Percentiles rank a stretch among this genome's conserved stretches.
Conservation (phyloP, 2,797 vertebrate genomes). For the Neosilurus hyrtlii region DNA sequence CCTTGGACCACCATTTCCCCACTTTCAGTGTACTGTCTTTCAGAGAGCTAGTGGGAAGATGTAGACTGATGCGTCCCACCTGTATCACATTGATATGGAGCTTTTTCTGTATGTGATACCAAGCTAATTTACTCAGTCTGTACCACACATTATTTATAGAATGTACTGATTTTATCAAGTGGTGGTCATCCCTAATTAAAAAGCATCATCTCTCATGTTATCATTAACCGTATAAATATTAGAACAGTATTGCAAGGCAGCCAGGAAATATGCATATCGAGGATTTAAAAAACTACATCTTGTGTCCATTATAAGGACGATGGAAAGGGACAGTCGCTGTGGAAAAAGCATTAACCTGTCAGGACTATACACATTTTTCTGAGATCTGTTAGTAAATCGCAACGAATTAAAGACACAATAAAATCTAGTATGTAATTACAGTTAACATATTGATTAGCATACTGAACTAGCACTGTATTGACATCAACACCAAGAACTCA, state of each 20-base stretch:
- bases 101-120: neutral
- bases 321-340: too few species aligned
- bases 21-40: neutral
- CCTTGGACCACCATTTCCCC: neutral
- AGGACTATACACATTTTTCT: neutral
- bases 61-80: neutral
- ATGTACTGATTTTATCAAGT: neutral
- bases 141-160: neutral
- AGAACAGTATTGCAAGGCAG: neutral
- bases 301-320: neutral
- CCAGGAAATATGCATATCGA: neutral
- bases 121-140: neutral
- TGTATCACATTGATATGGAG: neutral
- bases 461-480: neutral
- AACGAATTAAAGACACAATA: too few species aligned
- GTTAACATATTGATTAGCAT: neutral
- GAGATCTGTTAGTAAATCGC: neutral
- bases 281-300: too few species aligned
- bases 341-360: neutral
- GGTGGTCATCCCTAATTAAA: neutral
- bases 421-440: neutral
- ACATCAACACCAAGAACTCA: neutral
- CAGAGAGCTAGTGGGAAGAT: neutral
- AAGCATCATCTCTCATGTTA: neutral
- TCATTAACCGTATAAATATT: neutral